phyloP scores from a whole-genome alignment of 23 tunicate species.

The Trididemnum miniatum region DNA sequence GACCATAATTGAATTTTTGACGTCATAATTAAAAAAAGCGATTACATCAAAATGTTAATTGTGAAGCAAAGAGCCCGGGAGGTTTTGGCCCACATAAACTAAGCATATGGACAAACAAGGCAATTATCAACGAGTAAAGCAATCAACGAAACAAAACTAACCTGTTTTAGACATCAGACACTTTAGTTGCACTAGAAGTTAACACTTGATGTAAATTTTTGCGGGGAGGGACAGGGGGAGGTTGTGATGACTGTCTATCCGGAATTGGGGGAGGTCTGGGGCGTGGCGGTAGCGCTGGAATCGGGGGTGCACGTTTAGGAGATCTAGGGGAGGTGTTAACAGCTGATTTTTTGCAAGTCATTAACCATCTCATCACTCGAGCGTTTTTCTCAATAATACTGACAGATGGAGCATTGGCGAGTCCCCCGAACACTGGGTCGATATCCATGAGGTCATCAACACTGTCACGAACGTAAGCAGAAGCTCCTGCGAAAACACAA shows the following conservation, averaged over 20 bases:
- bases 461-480: constrained; percentile 91
- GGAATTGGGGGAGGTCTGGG: not conserved
- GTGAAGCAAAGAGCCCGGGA: too few relatives aligned
- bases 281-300: not conserved
- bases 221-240: constrained; percentile 75
- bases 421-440: constrained; percentile 49
- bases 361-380: constrained; percentile 82
- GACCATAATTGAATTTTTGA: too few relatives aligned
- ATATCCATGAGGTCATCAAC: constrained; percentile 80
- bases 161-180: constrained; percentile 76
- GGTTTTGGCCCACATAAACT: too few relatives aligned
- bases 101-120: too few relatives aligned
- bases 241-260: not conserved
- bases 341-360: constrained; percentile 59
- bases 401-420: constrained; percentile 69
- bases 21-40: too few relatives aligned
- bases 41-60: too few relatives aligned
- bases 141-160: too few relatives aligned
- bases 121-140: too few relatives aligned
- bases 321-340: constrained; percentile 43
- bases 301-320: constrained; percentile 22
- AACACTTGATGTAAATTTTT: not conserved
- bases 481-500: constrained; percentile 82
- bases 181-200: constrained; percentile 40
- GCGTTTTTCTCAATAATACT: constrained; percentile 95